Evolutionary conservation across 2,113 vertebrate genomes (phyloP).

Genomic region (Neogale vison): DNA sequence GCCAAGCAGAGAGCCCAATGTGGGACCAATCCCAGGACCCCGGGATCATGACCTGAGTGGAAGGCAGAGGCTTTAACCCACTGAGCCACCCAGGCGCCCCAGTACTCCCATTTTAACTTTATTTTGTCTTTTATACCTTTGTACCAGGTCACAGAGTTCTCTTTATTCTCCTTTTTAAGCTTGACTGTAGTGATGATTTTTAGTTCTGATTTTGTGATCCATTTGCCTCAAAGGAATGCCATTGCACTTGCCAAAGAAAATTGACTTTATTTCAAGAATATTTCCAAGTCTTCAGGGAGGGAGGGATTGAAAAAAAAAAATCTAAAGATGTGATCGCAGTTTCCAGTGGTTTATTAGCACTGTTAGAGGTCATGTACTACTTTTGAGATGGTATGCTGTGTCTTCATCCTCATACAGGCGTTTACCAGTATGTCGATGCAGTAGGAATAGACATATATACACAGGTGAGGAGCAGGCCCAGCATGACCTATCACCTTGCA

Average conservation of each 20-base stretch:
- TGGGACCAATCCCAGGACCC: too few relatives aligned
- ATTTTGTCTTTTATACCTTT: background rate
- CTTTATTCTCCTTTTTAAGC: background rate
- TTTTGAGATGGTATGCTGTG: background rate
- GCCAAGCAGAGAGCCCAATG: too few relatives aligned
- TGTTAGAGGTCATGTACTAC: background rate
- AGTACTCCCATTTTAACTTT: background rate
- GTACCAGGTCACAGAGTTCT: background rate
- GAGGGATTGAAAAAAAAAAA: conserved; percentile 15
- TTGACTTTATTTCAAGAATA: conserved; percentile 35
- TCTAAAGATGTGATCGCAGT: background rate
- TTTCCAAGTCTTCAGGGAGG: background rate
- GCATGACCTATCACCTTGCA: background rate
- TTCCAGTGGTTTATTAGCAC: background rate
- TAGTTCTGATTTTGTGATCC: conserved; percentile 22
- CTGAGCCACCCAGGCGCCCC: too few relatives aligned
- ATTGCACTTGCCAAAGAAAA: conserved; percentile 35
- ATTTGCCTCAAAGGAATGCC: background rate
- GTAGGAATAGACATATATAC: background rate
- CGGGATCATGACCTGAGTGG: too few relatives aligned
- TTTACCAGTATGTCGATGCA: background rate
- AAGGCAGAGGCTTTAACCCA: too few relatives aligned
- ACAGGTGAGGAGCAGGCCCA: background rate
- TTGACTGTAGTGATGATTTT: conserved; percentile 13
- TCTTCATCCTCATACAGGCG: background rate